Base-by-base conservation (phyloP, 2,797 vertebrate species). In the Borostomias antarcticus region DNA sequence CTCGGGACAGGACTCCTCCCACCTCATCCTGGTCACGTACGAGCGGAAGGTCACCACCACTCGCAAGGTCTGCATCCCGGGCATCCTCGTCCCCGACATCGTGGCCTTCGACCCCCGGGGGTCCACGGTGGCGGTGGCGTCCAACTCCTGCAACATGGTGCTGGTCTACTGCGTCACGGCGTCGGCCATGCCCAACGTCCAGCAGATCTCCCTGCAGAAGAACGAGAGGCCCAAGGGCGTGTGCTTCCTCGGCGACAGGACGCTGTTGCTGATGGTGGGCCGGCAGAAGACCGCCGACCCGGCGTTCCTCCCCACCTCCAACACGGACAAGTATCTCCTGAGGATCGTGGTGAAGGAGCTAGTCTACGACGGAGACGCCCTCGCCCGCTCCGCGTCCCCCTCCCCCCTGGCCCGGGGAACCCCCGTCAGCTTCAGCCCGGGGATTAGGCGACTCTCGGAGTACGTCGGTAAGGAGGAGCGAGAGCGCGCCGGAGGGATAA, bases 81-180 rank as follows among this genome's bases (percentile, higher is more conserved):
- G 96, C 30, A 93, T 99, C 74, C 84, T 98, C 81, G 95, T 95
- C 30, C 97, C 97, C 1, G 98, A 99, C 70, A 93, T 99, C 17
- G 85, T 99, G 62, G 93, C 95, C 30, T 95, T 96, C 74, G 93
- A 95, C 75, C 78, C 86, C 0, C 88, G 83, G 51, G 91, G 91
- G n/a, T 93, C 93, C 57, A 93, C 91, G 0, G 90, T 96, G 0
- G 94, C 94, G 0, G 94, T 99, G 70, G 94, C 96, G 5, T 99
- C 98, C 60, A 99, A 97, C 81, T 93, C 91, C 0, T 95, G 93
- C 74, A 95, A 92, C 26, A 68, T 92, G 83, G 91, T 99, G 73
- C 91, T 98, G 10, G 92, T 97, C 67, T 98, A 97, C 84, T 92
- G 94, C 5, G 88, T 98, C 79, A 89, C 88, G 3, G 82, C 91